Base-by-base conservation (phyloP, 2,113 vertebrate species). In the Platichthys flesus region DNA sequence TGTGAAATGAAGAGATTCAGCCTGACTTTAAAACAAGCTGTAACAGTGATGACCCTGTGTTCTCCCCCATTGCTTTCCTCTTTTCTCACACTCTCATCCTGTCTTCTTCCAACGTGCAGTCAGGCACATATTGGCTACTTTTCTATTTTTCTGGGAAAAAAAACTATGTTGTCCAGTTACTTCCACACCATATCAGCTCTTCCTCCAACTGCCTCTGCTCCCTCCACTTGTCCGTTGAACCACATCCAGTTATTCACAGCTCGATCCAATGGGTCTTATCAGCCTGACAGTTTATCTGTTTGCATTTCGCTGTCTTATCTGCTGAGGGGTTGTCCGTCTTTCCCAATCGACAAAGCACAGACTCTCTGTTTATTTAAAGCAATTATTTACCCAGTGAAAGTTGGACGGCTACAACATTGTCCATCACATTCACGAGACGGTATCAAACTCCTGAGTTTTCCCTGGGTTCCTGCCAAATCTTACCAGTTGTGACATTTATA, bases 1-100 rank as follows among this genome's bases (percentile, higher is more conserved):
- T 87, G 88, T 90, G 85, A 89, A 89, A 89, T 89, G 55, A 89
- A 79, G 70, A 82, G 57, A 89, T 79, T 86, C 62, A 51, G 63
- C 54, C 49, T 68, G 82, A 80, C 79, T 83, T 77, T 42, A 67
- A 78, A 78, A 81, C 69, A 77, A 75, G 74, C 71, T 78, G 72
- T 45, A 83, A 60, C 66, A 72, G 72, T 64, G 57, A 51, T 67
- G 62, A 82, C 74, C 74, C 52, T 70, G 66, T 81, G 71, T 86
- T 86, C 74, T 86, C 67, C 57, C 26, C 56, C n/a, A 15, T 65
- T 62, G 40, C 76, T 47, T 35, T 60, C 58, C 52, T 74, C 76
- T 69, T 81, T 78, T 67, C 61, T 63, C 28, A 63, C 73, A 58
- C 23, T 49, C 52, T 67, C 35, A 31, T 76, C 24, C 52, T 67